phyloP scores from a whole-genome alignment of 2,888 invertebrate species.

The Erebia epiphron region DNA sequence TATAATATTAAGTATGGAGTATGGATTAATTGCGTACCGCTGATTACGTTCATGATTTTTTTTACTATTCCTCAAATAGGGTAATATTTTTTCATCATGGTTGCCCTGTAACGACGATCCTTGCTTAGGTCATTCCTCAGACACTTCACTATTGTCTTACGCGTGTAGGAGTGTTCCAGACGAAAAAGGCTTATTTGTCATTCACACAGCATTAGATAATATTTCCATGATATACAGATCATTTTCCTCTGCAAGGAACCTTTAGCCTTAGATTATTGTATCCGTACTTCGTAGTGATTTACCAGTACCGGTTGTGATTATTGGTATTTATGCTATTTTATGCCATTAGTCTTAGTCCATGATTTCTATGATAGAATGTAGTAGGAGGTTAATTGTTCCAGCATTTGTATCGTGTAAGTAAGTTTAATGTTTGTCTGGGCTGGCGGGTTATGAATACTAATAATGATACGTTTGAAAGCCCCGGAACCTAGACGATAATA shows the following conservation, averaged over 20 bases:
- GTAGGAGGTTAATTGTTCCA: slow-evolving; percentile 5
- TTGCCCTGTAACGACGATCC: slow-evolving; percentile 32
- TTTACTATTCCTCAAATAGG: no score
- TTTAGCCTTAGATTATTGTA: slow-evolving; percentile 15
- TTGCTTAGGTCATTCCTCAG: slow-evolving; percentile 51
- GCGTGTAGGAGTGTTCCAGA: slow-evolving; percentile 61
- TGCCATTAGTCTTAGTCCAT: slow-evolving; percentile 11
- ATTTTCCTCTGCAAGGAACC: slow-evolving; percentile 33
- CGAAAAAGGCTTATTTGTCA: slow-evolving; percentile 35
- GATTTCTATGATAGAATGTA: not conserved
- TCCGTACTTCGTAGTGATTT: slow-evolving; percentile 22
- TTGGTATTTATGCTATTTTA: slow-evolving; percentile 24
- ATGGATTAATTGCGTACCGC: not conserved
- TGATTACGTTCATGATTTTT: not conserved
- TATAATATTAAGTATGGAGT: not conserved
- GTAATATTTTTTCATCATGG: slow-evolving; percentile 21
- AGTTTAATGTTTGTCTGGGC: not conserved
- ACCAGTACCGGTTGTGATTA: slow-evolving; percentile 22
- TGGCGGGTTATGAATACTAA: not conserved
- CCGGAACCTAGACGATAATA: not conserved
- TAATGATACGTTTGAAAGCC: not conserved
- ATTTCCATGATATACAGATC: slow-evolving; percentile 38
- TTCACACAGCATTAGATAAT: slow-evolving; percentile 33
- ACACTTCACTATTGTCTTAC: slow-evolving; percentile 59
- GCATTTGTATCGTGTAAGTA: not conserved